These are phyloP conservation scores for Pollenia labialis DNA, from an alignment of 2,888 invertebrate genomes.

Conservation along the genomic window DNA sequence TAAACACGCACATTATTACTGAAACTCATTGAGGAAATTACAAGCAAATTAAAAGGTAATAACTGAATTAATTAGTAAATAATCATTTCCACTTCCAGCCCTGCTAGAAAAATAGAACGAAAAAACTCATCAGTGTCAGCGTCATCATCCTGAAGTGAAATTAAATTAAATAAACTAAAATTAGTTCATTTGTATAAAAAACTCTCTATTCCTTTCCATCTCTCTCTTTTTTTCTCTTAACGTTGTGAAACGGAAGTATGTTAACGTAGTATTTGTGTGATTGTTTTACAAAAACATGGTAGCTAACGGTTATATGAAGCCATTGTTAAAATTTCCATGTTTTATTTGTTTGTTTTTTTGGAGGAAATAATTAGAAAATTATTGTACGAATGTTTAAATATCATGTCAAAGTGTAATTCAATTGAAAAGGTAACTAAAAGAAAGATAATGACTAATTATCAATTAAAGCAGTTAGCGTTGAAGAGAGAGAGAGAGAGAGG, in stretches of 20 bases:
- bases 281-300: constrained; percentile 49
- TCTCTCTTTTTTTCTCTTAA: not conserved
- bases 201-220: not conserved
- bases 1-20: constrained; percentile 61
- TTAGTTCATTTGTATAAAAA: constrained; percentile 48
- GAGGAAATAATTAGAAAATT: constrained; percentile 60
- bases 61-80: constrained; percentile 74
- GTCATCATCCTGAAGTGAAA: constrained; percentile 57
- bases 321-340: constrained; percentile 19
- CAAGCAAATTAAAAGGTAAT: constrained; percentile 71
- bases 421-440: not conserved
- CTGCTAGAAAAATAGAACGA: not conserved
- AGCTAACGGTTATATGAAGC: constrained; percentile 54
- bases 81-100: constrained; percentile 61
- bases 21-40: constrained; percentile 68
- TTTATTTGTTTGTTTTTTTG: not conserved
- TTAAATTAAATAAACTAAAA: constrained; percentile 62
- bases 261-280: constrained; percentile 1
- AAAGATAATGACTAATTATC: constrained; percentile 29
- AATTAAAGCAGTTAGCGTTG: not conserved
- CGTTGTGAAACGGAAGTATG: constrained; percentile 37
- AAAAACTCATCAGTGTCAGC: not conserved
- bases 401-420: constrained; percentile 63
- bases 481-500: no score
- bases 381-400: constrained; percentile 45